These are phyloP conservation scores for Heliconius aoede DNA, from an alignment of 2,888 invertebrate species.

Conservation along the genomic window DNA sequence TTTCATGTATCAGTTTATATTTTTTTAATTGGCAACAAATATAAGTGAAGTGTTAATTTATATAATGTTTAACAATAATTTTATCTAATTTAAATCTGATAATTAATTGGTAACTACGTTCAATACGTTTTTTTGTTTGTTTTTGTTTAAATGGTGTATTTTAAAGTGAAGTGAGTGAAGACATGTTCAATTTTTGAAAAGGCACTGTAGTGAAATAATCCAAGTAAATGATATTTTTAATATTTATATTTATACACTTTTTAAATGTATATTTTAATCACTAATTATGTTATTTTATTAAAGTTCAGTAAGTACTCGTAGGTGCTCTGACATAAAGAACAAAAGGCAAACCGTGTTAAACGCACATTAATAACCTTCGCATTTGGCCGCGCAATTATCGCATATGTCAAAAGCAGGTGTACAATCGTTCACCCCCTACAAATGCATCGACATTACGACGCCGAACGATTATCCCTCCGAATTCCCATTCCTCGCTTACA, in stretches of 20 bases:
- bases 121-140: background rate
- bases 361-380: slow-evolving; percentile 32
- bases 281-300: background rate
- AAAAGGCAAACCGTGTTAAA: slow-evolving; percentile 30
- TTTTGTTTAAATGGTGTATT: background rate
- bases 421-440: slow-evolving; percentile 38
- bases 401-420: slow-evolving; percentile 47
- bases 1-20: slow-evolving; percentile 41
- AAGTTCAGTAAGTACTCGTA: slow-evolving; percentile 5
- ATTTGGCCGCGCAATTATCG: slow-evolving; percentile 39
- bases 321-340: background rate
- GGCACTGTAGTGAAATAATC: too few relatives aligned
- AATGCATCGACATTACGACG: slow-evolving; percentile 46
- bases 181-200: too few relatives aligned
- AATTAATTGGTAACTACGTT: background rate
- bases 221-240: too few relatives aligned
- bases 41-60: background rate
- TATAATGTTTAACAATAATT: background rate
- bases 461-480: slow-evolving; percentile 40
- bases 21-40: slow-evolving; percentile 4
- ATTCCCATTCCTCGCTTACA: slow-evolving; percentile 6
- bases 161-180: background rate
- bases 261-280: background rate
- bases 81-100: background rate
- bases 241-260: too few relatives aligned